phyloP scores from a whole-genome alignment of 2,888 invertebrate species.

The Hartigia nigra region DNA sequence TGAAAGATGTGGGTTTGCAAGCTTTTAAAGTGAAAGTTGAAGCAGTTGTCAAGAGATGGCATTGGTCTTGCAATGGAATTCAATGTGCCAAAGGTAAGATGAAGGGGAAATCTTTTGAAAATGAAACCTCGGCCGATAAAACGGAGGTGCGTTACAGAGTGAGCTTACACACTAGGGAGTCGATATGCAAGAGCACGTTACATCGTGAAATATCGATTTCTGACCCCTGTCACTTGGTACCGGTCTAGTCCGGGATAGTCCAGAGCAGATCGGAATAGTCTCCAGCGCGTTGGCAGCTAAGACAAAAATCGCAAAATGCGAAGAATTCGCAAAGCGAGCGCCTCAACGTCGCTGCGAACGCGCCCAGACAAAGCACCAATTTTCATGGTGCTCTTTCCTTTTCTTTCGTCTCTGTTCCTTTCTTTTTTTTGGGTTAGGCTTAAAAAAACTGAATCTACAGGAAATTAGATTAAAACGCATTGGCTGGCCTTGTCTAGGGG shows the following conservation, averaged over 20 bases:
- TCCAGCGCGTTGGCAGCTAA: neutral
- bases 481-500: slow-evolving; percentile 47
- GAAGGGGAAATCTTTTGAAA: neutral
- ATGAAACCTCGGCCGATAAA: slow-evolving; percentile 24
- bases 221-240: slow-evolving; percentile 46
- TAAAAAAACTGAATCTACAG: slow-evolving; percentile 48
- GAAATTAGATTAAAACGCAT: slow-evolving; percentile 46
- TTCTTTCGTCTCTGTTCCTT: neutral
- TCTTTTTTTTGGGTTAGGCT: neutral
- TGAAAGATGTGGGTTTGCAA: neutral
- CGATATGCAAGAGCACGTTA: slow-evolving; percentile 31
- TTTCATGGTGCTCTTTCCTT: neutral
- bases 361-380: slow-evolving; percentile 11
- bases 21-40: neutral
- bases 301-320: neutral
- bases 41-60: neutral
- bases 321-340: slow-evolving; percentile 17
- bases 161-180: slow-evolving; percentile 33
- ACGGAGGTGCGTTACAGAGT: slow-evolving; percentile 15
- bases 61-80: neutral
- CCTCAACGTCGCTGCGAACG: slow-evolving; percentile 27
- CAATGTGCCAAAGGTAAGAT: neutral
- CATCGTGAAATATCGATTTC: slow-evolving; percentile 43
- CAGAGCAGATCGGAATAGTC: neutral
- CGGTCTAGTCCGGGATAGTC: neutral